These are phyloP conservation scores for Turritopsis dohrnii DNA, from an alignment of 30 jellyfish, hydroid and myxozoan genomes.

Conservation along the genomic window DNA sequence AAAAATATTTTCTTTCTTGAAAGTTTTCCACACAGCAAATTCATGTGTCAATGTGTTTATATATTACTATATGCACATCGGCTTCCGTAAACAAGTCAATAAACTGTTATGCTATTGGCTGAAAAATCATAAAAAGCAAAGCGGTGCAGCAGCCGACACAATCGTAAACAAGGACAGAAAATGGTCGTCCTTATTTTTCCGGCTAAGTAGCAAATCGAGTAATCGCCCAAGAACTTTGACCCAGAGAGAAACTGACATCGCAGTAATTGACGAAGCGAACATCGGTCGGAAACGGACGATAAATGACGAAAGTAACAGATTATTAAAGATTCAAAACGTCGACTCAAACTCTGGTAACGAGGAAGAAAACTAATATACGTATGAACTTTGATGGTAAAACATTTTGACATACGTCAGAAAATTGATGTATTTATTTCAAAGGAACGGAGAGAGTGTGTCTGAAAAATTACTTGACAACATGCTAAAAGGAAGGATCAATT, in stretches of 20 bases:
- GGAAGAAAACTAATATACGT: not conserved
- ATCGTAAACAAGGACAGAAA: not conserved
- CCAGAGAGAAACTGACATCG: not conserved
- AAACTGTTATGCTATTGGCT: not conserved
- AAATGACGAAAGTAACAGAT: not conserved
- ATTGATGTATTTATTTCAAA: not conserved
- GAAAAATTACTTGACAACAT: too few species aligned
- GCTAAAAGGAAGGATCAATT: too few species aligned
- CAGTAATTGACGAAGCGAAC: not conserved
- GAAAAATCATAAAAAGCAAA: not conserved
- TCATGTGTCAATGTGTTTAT: conserved; percentile 87
- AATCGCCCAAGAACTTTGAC: not conserved
- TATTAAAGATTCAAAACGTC: not conserved
- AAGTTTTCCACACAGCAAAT: conserved; percentile 78
- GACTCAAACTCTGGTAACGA: not conserved
- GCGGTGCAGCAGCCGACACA: not conserved
- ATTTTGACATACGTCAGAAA: not conserved
- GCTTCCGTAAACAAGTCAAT: conserved; percentile 18
- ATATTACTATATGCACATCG: conserved; percentile 66
- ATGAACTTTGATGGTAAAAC: not conserved
- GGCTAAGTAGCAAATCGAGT: not conserved
- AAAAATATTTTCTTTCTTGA: conserved; percentile 51
- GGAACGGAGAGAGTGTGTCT: too few species aligned
- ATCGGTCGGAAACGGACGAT: not conserved
- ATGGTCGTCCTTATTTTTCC: not conserved